These are phyloP conservation scores for Lepilemur ruficaudatus DNA, from an alignment of 2,797 vertebrate genomes.

Conservation along the genomic window DNA sequence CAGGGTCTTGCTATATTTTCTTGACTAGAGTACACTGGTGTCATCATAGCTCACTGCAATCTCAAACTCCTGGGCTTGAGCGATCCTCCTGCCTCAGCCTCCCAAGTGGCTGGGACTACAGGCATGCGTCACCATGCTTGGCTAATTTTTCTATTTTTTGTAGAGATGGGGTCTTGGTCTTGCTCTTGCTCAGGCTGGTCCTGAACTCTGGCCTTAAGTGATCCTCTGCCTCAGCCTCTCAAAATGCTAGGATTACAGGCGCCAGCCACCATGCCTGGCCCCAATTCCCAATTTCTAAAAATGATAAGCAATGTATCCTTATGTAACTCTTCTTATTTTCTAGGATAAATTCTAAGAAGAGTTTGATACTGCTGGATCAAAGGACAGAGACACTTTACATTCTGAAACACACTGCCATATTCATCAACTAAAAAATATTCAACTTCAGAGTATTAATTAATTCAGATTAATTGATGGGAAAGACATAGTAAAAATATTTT, in stretches of 20 bases:
- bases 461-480: not conserved
- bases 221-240: not conserved
- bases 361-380: not conserved
- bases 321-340: not conserved
- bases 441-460: not conserved
- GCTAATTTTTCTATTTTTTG: not conserved
- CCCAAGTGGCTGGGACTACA: not conserved
- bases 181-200: not conserved
- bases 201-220: not conserved
- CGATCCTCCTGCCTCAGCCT: not conserved
- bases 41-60: not conserved
- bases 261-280: not conserved
- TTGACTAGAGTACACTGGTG: not conserved
- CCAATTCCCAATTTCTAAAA: not conserved
- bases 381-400: not conserved
- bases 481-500: not conserved
- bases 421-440: not conserved
- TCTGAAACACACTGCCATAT: not conserved
- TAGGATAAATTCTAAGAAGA: conserved; percentile 1
- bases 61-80: not conserved
- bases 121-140: not conserved
- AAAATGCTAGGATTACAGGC: not conserved
- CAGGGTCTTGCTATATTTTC: not conserved
- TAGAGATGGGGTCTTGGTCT: not conserved
- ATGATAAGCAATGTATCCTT: not conserved